Conservation (phyloP, 2,797 vertebrate species). For the Acanthis flammea region DNA sequence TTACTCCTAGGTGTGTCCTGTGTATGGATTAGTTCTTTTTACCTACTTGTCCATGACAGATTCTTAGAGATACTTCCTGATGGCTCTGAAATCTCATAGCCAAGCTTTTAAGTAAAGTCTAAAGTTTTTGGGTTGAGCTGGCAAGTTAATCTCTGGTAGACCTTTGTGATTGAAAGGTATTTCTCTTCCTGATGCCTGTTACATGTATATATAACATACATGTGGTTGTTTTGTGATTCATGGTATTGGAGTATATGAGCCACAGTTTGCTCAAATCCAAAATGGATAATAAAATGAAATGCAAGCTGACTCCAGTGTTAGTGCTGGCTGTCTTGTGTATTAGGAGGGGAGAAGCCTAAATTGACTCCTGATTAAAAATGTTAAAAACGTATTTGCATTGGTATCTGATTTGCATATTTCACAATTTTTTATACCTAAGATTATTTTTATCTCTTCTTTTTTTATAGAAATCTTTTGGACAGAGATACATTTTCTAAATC, state of each 20-base stretch:
- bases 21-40: neutral
- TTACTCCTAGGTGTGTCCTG: neutral
- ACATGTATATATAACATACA: neutral
- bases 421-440: neutral
- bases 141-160: neutral
- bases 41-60: neutral
- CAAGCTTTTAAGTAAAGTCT: neutral
- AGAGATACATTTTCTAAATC: constrained; percentile 99
- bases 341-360: neutral
- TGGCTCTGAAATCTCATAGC: neutral
- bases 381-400: neutral
- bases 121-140: neutral
- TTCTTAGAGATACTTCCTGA: neutral
- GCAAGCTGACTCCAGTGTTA: neutral
- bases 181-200: neutral
- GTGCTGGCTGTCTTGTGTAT: neutral
- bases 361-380: neutral
- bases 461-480: constrained; percentile 94
- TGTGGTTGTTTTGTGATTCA: neutral
- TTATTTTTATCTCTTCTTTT: neutral
- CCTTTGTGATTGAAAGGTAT: neutral
- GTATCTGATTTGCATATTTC: neutral
- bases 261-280: neutral
- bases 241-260: neutral
- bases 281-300: neutral